Conservation (phyloP, 2,113 vertebrate species). For the Alaudala cheleensis region DNA sequence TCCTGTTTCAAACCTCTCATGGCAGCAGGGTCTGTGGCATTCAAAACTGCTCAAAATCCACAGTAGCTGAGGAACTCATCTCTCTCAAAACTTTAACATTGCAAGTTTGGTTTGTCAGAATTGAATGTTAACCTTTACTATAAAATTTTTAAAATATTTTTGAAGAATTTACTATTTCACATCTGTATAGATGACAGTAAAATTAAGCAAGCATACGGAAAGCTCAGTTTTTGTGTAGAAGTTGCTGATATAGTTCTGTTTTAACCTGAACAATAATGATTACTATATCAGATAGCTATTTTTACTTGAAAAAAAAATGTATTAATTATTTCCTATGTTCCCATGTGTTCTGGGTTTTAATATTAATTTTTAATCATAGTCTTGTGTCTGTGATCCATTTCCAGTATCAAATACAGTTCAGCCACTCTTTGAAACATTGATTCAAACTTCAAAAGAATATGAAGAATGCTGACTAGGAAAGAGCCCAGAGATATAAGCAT, state of each 20-base stretch:
- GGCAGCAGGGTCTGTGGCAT: neutral
- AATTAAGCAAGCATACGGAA: neutral
- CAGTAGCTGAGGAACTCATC: neutral
- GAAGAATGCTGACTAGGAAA: constrained; percentile 5
- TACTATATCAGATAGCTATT: neutral
- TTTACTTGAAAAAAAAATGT: neutral
- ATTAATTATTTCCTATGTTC: neutral
- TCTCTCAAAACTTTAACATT: neutral
- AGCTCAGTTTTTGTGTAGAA: neutral
- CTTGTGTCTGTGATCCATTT: neutral
- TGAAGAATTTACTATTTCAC: neutral
- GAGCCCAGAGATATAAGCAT: neutral
- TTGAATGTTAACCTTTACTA: rapidly evolving
- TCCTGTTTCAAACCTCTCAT: rapidly evolving
- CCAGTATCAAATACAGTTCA: neutral
- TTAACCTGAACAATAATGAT: neutral
- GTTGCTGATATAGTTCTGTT: neutral
- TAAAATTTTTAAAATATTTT: neutral
- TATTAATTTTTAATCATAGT: neutral
- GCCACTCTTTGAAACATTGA: neutral
- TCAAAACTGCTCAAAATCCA: neutral
- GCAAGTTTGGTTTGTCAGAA: neutral
- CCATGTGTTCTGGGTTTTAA: neutral
- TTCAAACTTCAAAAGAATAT: constrained; percentile 29
- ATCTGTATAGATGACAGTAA: neutral